Evolutionary conservation across 2,888 invertebrate species (phyloP).

Genomic region (Pyralis farinalis): DNA sequence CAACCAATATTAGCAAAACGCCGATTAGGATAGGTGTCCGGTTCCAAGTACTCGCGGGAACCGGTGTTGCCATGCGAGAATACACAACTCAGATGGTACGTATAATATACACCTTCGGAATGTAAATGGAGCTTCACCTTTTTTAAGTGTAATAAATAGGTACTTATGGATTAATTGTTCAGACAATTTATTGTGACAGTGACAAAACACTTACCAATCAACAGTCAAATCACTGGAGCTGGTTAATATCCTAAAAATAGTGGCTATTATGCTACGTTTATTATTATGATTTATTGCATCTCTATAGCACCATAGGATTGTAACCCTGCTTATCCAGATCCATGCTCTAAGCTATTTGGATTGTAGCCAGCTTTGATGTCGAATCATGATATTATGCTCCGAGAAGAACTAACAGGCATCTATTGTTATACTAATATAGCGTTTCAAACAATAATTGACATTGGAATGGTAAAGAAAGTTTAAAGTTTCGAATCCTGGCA

Average conservation of each 20-base stretch:
- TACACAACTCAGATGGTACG: neutral
- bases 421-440: too few relatives aligned
- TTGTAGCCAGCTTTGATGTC: neutral
- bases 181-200: neutral
- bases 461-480: too few relatives aligned
- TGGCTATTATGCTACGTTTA: too few relatives aligned
- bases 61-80: neutral
- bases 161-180: neutral
- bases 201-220: neutral
- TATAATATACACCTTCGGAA: neutral
- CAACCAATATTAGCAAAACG: neutral
- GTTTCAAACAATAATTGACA: too few relatives aligned
- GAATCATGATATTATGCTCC: neutral
- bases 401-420: too few relatives aligned
- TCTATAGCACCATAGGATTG: neutral
- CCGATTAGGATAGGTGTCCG: neutral
- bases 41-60: neutral
- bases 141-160: neutral
- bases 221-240: neutral
- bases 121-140: neutral
- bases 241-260: too few relatives aligned
- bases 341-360: neutral
- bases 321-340: neutral
- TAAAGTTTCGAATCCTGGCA: too few relatives aligned
- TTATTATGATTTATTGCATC: neutral